Evolutionary conservation across 2,113 vertebrate species (phyloP).

Genomic region (Pterocles burchelli): DNA sequence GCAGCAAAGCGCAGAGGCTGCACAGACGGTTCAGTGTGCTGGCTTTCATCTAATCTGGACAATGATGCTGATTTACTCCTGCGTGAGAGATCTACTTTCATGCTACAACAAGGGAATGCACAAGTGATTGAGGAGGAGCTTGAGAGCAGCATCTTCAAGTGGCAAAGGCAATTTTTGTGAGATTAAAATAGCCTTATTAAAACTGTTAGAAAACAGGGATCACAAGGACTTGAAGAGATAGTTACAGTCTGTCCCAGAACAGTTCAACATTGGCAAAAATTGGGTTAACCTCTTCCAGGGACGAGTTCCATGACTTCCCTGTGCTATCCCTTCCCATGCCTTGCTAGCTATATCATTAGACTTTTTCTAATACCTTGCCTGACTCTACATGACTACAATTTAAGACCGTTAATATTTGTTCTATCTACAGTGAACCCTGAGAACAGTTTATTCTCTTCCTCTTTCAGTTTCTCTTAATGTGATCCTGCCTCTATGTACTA

Average conservation of each 20-base stretch:
- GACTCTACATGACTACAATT: neutral
- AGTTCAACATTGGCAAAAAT: neutral
- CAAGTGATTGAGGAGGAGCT: neutral
- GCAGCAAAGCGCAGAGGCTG: neutral
- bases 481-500: neutral
- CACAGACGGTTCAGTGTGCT: neutral
- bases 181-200: neutral
- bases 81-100: neutral
- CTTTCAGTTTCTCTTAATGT: neutral
- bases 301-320: neutral
- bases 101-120: neutral
- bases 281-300: neutral
- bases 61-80: neutral
- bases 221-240: neutral
- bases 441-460: slow-evolving; percentile 7
- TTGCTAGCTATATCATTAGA: neutral
- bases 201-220: neutral
- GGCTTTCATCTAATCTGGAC: too few species aligned
- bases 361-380: neutral
- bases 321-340: neutral
- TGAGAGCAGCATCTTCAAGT: neutral
- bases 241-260: neutral
- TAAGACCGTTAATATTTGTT: slow-evolving; percentile 38
- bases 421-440: neutral
- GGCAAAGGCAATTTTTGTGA: neutral